Percentiles rank a stretch among this genome's conserved stretches.
phyloP scores from a whole-genome alignment of 1,140 invertebrate species.

The Leucophenga varia region DNA sequence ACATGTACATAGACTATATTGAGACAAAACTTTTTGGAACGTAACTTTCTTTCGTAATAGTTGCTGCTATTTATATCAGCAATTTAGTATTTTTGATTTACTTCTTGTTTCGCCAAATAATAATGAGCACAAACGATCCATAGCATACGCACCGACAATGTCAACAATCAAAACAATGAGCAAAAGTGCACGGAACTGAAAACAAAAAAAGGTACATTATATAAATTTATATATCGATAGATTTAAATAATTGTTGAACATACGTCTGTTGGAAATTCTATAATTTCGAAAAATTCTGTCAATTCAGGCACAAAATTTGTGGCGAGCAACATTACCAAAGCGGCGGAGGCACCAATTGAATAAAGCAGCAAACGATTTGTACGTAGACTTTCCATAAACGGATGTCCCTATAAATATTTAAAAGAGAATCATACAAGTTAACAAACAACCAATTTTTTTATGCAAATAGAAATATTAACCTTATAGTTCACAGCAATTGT shows the following conservation, averaged over 20 bases:
- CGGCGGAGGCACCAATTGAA: conserved; percentile 76
- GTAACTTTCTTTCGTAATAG: too few relatives aligned
- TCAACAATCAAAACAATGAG: conserved; percentile 79
- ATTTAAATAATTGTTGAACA: too few relatives aligned
- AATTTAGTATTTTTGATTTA: conserved; percentile 43
- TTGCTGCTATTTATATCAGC: conserved; percentile 20
- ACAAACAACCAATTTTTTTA: too few relatives aligned
- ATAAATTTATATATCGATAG: neutral
- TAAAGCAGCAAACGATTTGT: conserved; percentile 93
- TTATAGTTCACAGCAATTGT: conserved; percentile 99
- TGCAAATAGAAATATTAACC: too few relatives aligned
- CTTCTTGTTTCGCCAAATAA: conserved; percentile 71
- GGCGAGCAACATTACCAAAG: conserved; percentile 73
- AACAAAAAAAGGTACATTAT: conserved; percentile 53
- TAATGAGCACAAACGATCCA: conserved; percentile 84
- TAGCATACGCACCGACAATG: conserved; percentile 77
- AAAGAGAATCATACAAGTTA: neutral
- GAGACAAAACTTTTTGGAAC: too few relatives aligned
- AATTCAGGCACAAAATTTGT: conserved; percentile 77
- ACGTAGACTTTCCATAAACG: conserved; percentile 95
- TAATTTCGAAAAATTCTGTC: conserved; percentile 82
- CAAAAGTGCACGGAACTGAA: conserved; percentile 83
- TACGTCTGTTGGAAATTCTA: conserved; percentile 83
- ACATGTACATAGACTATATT: too few relatives aligned
- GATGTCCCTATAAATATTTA: conserved; percentile 76